Evolutionary conservation across 2,797 vertebrate species (phyloP).

Genomic region (Anguilla megastoma): DNA sequence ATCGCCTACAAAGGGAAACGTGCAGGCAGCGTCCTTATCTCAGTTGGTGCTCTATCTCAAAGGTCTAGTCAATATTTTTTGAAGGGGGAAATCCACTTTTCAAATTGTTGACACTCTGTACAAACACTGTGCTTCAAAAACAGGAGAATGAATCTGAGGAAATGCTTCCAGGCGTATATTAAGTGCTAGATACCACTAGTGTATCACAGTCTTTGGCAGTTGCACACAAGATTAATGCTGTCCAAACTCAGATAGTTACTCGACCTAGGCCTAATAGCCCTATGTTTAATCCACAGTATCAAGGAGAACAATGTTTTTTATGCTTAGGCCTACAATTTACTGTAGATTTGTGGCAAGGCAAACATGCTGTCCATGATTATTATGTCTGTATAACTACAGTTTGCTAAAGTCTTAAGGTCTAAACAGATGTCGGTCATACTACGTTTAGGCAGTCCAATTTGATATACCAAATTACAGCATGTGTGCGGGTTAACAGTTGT

Average conservation of each 20-base stretch:
- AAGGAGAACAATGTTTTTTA: neutral
- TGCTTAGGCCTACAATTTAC: neutral
- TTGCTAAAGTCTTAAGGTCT: neutral
- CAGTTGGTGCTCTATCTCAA: conserved; percentile 20
- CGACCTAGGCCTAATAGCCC: neutral
- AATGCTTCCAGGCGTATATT: neutral
- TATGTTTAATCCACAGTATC: neutral
- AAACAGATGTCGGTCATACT: neutral
- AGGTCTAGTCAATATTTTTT: conserved; percentile 17
- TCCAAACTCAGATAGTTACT: neutral
- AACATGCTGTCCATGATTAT: neutral
- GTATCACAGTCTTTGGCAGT: neutral
- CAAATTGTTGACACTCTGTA: conserved; percentile 28
- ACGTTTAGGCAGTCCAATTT: neutral
- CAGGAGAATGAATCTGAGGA: neutral
- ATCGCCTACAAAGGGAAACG: neutral
- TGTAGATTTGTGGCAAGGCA: neutral
- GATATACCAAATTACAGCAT: neutral
- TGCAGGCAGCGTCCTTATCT: conserved; percentile 36
- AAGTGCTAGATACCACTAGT: neutral
- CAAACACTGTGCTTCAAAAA: neutral
- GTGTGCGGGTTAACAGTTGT: neutral
- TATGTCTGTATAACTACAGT: neutral
- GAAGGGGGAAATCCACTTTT: conserved; percentile 12
- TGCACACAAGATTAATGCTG: too few species aligned